Evolutionary conservation across 2,113 vertebrate genomes (phyloP), one percentile per base, ranked within the genome.

Genomic region (Triplophysa siluroides): DNA sequence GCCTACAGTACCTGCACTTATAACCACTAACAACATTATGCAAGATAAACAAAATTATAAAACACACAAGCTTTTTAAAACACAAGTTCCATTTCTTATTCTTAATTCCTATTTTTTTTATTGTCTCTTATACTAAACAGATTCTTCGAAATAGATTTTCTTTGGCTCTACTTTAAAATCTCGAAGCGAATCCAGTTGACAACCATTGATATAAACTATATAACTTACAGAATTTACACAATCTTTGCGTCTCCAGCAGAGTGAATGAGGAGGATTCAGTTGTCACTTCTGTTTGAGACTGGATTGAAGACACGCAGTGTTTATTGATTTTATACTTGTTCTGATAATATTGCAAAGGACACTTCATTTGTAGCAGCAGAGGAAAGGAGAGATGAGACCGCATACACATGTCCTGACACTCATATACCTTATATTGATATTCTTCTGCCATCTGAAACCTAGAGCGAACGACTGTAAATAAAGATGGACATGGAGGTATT

Each of bases 341-440:
- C 85, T 85, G 79, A 86, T 79, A 74, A 80, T 71, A 89, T 88
- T 87, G 71, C 64, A 84, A 67, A 70, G 1, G 85, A 89, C 88
- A 88, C 83, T 86, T 92, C 85, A 86, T 87, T 85, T 88, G 41
- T 26, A 83, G 66, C 80, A 68, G 74, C 56, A 65, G 66, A 81
- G 19, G 62, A 80, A n/a, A 79, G 74, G 74, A 83, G 82, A 81
- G 85, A 88, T 85, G 81, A 79, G 80, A 81, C 67, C 56, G 78
- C 75, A 41, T 75, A 80, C 6, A 75, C 83, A 79, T 88, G 82
- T 50, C 50, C 77, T 65, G 19, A 19, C 83, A 65, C 81, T 82
- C 41, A 82, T 47, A 80, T 70, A 52, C 45, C 47, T 81, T 62
- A 73, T 78, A 66, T 81, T 69, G 69, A 81, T 62, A 72, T 78